Conservation (phyloP, 2,888 invertebrate species). For the Andrena haemorrhoa region DNA sequence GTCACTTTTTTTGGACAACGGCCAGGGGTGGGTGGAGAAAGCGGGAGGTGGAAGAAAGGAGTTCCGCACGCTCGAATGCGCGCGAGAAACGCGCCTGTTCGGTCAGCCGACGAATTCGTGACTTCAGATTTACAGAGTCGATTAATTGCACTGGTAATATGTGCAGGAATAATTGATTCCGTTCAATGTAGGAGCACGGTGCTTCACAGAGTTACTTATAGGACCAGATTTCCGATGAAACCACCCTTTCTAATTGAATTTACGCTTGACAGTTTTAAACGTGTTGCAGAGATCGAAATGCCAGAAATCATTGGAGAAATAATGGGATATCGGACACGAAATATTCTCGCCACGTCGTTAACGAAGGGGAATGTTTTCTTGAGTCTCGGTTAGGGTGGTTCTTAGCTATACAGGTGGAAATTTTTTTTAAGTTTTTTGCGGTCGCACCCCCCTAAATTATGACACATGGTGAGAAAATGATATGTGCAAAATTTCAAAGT, state of each 20-base stretch:
- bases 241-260: too few species aligned
- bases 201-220: too few species aligned
- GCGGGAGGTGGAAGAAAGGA: constrained; percentile 38
- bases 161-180: not conserved
- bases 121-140: constrained; percentile 28
- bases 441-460: too few species aligned
- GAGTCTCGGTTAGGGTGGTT: too few species aligned
- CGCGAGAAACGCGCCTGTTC: constrained; percentile 53
- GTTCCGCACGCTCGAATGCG: constrained; percentile 42
- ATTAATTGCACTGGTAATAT: constrained; percentile 48
- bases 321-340: not conserved
- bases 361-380: constrained; percentile 1
- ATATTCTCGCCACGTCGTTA: not conserved
- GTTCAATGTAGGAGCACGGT: too few species aligned
- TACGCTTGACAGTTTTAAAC: too few species aligned
- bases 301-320: not conserved
- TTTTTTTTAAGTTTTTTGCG: too few species aligned
- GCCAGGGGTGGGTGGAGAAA: constrained; percentile 41
- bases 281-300: too few species aligned
- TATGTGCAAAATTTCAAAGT: too few species aligned
- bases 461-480: too few species aligned
- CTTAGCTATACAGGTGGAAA: too few species aligned
- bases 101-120: constrained; percentile 55
- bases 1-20: constrained; percentile 59
- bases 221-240: too few species aligned